Evolutionary conservation across 2,113 vertebrate genomes (phyloP).

Genomic region (Callopanchax toddi): DNA sequence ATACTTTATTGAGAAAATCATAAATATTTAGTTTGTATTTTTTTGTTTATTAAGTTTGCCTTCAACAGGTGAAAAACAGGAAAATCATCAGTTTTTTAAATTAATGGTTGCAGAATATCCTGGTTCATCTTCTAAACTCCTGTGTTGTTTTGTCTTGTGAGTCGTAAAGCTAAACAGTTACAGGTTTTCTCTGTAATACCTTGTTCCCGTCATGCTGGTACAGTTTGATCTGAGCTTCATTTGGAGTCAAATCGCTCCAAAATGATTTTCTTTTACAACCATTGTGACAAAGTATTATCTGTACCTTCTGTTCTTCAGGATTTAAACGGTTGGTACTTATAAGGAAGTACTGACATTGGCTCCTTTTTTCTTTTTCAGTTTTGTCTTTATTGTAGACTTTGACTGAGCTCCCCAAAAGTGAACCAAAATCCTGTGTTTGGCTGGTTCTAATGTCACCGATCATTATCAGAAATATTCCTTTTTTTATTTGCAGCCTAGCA

Average conservation of each 20-base stretch:
- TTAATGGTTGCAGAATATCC: background rate
- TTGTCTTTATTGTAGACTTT: background rate
- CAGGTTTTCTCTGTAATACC: background rate
- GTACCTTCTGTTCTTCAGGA: background rate
- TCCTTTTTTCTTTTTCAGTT: background rate
- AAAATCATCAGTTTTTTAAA: background rate
- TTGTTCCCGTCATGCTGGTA: background rate
- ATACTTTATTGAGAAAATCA: too few relatives aligned
- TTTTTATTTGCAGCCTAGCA: too few relatives aligned
- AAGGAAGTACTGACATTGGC: background rate
- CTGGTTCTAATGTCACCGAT: too few relatives aligned
- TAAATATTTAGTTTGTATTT: background rate
- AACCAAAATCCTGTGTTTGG: too few relatives aligned
- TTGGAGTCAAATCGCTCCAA: background rate
- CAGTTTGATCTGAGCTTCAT: background rate
- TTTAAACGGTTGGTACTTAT: background rate
- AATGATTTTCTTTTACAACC: background rate
- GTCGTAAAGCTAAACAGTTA: background rate
- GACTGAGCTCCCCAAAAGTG: background rate
- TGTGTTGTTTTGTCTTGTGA: background rate
- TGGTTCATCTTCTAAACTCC: background rate
- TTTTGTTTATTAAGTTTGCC: background rate
- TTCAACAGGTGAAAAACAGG: too few relatives aligned
- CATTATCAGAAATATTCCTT: too few relatives aligned
- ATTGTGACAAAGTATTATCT: background rate